Base-by-base conservation (phyloP, 2,113 vertebrate genomes). In the Burhinus bistriatus region DNA sequence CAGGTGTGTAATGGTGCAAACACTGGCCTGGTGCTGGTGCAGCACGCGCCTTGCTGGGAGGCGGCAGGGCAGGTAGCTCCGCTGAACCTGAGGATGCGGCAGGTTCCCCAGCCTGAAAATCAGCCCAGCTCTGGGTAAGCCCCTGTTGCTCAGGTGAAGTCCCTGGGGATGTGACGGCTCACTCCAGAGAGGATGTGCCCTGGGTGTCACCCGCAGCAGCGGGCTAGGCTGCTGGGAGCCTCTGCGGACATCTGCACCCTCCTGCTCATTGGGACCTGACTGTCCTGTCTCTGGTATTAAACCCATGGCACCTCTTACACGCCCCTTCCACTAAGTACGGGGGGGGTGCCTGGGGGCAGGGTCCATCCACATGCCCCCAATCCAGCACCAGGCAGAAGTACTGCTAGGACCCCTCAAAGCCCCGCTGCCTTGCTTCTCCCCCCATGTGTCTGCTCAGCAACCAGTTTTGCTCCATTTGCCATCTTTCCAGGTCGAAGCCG, bases 131-230 rank as follows among this genome's bases (percentile, higher is more conserved):
- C 75, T 4, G 58, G 66, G 32, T 34, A 5, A 66, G 34, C 5
- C 23, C 42, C 2, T 1, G 3, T 3, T 6, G 68, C 77, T 40
- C 47, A 12, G 6, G 14, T 12, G 17, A 44, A 69, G 68, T 12
- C 18, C 27, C 9, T 0, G 8, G 47, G 11, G 47, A 34, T 19
- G 6, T 2, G 59, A 20, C 18, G 2, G 0, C 5, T 57, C 4
- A 1, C 32, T 32, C 36, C 2, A 5, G 8, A 15, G 11, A 30
- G 27, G 44, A 44, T 5, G 21, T 11, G 52, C 21, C 73, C 69
- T 8, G 54, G 21, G 34, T 72, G 58, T 9, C 81, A 13, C 71
- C 84, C 10, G 44, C 34, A 40, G n/a, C 44, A 25, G 3, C 1
- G 2, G 14, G 29, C 22, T 1, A 1, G 19, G 29, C 82, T 40